Percentiles rank a stretch among this genome's conserved stretches.
These are phyloP conservation scores for Hirtodrosophila alboralis DNA, from an alignment of 2,888 invertebrate species.

Conservation along the genomic window DNA sequence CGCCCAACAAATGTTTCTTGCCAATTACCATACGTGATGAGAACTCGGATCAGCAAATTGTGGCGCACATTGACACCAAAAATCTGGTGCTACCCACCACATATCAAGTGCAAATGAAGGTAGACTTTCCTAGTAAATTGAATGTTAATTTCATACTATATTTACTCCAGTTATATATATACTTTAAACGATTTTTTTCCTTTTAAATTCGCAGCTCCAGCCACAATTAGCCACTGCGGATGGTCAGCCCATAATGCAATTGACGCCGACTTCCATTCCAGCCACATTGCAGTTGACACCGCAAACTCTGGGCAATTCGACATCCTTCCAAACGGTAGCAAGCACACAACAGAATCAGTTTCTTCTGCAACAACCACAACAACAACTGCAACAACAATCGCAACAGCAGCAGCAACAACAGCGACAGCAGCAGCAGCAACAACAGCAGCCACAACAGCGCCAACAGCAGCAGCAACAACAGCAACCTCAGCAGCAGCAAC, in stretches of 20 bases:
- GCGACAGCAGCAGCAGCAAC: conserved; percentile 28
- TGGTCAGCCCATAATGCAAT: conserved; percentile 84
- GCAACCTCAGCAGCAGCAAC: conserved; percentile 45
- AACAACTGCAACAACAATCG: conserved; percentile 20
- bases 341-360: conserved; percentile 49
- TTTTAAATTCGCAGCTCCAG: conserved; percentile 69
- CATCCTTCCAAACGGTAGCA: conserved; percentile 54
- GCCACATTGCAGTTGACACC: conserved; percentile 83
- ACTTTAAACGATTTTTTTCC: conserved; percentile 3
- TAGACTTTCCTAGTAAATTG: too few species aligned
- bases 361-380: conserved; percentile 41
- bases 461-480: conserved; percentile 46
- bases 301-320: conserved; percentile 67
- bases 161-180: conserved; percentile 1
- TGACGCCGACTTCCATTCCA: conserved; percentile 83
- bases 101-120: conserved; percentile 84
- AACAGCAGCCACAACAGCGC: conserved; percentile 37
- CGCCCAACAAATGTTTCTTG: conserved; percentile 82
- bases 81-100: conserved; percentile 83
- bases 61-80: conserved; percentile 84
- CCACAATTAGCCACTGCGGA: conserved; percentile 84
- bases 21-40: conserved; percentile 84
- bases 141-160: background rate
- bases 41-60: conserved; percentile 83
- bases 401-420: conserved; percentile 33